These are phyloP conservation scores for Lepeophtheirus salmonis DNA, from an alignment of 1,140 invertebrate genomes.

Conservation along the genomic window DNA sequence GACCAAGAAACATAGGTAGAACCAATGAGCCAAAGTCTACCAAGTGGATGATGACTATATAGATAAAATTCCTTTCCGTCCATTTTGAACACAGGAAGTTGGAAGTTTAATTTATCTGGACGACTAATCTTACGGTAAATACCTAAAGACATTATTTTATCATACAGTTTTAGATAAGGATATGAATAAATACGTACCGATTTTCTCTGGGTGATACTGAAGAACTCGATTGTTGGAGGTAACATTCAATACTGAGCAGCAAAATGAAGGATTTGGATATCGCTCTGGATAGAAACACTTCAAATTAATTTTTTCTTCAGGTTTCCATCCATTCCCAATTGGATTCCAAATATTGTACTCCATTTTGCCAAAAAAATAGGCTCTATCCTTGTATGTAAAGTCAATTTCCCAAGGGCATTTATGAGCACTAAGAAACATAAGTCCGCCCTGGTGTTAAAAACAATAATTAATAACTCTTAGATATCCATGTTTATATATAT, in stretches of 20 bases:
- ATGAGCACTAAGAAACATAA: not conserved
- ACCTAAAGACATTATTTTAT: no score
- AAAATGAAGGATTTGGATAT: not conserved
- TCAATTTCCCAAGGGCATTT: not conserved
- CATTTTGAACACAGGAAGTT: not conserved
- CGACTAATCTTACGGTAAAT: not conserved
- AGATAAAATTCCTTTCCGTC: not conserved
- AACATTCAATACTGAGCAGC: not conserved
- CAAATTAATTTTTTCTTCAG: not conserved
- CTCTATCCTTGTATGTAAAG: not conserved
- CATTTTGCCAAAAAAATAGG: not conserved
- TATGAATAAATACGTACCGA: no score
- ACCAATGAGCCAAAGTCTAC: slow-evolving; percentile 9
- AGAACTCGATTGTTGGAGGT: not conserved
- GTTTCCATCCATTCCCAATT: not conserved
- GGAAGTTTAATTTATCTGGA: not conserved
- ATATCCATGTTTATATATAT: not conserved
- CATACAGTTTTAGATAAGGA: no score
- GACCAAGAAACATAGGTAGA: slow-evolving; percentile 1
- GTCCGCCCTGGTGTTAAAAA: not conserved
- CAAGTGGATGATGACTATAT: slow-evolving; percentile 9
- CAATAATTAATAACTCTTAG: not conserved
- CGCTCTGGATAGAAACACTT: not conserved
- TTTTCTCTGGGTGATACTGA: not conserved
- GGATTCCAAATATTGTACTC: not conserved